Conservation (phyloP, 2,113 vertebrate genomes). For the Toxotes jaculatrix region DNA sequence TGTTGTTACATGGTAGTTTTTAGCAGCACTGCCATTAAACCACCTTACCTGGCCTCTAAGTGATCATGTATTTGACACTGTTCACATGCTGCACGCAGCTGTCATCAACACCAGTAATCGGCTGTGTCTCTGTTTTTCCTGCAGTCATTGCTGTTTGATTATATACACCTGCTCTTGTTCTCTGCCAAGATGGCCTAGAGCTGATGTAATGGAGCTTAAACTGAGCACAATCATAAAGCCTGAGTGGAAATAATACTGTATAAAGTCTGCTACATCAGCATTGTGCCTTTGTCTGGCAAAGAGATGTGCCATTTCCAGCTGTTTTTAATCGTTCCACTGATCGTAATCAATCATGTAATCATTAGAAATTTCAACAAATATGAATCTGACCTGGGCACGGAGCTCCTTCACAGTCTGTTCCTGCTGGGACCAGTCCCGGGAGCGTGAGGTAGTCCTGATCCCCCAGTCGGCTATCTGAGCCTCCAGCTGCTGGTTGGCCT, state of each 20-base stretch:
- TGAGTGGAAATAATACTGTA: neutral
- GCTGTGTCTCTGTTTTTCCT: conserved; percentile 31
- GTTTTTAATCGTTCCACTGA: neutral
- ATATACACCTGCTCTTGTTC: conserved; percentile 15
- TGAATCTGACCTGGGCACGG: conserved; percentile 75
- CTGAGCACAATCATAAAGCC: neutral
- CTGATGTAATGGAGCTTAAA: conserved; percentile 11
- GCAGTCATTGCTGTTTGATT: conserved; percentile 25
- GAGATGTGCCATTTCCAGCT: neutral
- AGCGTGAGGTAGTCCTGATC: neutral
- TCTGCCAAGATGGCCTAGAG: conserved; percentile 17
- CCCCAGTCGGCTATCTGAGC: conserved; percentile 74
- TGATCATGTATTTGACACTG: conserved; percentile 1
- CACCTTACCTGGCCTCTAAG: neutral
- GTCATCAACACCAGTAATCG: neutral
- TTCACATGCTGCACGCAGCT: conserved; percentile 24
- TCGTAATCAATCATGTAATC: neutral
- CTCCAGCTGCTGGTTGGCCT: conserved; percentile 78
- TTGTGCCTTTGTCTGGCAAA: neutral
- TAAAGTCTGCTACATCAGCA: neutral
- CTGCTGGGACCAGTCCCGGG: conserved; percentile 72
- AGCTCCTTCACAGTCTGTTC: conserved; percentile 77
- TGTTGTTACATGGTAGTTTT: neutral
- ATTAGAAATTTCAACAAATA: neutral
- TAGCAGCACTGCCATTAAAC: neutral